These are phyloP conservation scores for Macroglossus sobrinus DNA, from an alignment of 2,113 vertebrate species.

Conservation along the genomic window DNA sequence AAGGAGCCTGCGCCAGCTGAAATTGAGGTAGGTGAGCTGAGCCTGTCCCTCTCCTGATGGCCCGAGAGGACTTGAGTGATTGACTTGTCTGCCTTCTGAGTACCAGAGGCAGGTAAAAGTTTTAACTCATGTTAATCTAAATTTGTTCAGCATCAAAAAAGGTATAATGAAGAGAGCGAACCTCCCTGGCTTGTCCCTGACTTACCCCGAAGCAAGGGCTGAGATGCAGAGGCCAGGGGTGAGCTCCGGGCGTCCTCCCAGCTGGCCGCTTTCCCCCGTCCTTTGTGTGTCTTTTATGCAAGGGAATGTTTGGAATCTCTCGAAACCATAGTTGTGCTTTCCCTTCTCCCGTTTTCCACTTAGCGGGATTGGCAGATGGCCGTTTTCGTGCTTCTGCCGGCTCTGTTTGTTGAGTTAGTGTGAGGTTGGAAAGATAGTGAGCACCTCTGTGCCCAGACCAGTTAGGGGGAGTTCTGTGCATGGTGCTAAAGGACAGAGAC, in stretches of 20 bases:
- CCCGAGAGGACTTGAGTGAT: neutral
- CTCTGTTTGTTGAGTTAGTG: neutral
- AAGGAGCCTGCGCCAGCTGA: conserved; percentile 96
- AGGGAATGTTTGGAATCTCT: neutral
- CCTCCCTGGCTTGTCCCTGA: too few relatives aligned
- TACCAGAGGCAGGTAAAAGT: rapidly evolving
- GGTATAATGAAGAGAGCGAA: rapidly evolving
- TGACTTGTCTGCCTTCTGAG: rapidly evolving
- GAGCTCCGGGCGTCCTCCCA: rapidly evolving
- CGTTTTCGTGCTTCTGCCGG: conserved; percentile 14
- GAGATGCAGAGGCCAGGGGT: rapidly evolving
- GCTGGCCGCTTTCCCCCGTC: rapidly evolving
- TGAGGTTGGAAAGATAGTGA: neutral
- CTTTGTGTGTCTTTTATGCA: neutral
- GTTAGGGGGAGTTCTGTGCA: neutral
- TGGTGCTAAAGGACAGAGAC: neutral
- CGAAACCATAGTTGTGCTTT: neutral
- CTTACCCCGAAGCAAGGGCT: rapidly evolving
- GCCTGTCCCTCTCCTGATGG: rapidly evolving
- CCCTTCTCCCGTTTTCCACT: neutral
- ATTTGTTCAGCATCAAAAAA: rapidly evolving
- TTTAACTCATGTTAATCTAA: rapidly evolving
- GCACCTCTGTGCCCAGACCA: neutral
- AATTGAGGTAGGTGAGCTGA: conserved; percentile 90
- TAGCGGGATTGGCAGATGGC: conserved; percentile 43